These are phyloP conservation scores for Camponotus fellah DNA, from an alignment of 2,888 invertebrate genomes.

Conservation along the genomic window DNA sequence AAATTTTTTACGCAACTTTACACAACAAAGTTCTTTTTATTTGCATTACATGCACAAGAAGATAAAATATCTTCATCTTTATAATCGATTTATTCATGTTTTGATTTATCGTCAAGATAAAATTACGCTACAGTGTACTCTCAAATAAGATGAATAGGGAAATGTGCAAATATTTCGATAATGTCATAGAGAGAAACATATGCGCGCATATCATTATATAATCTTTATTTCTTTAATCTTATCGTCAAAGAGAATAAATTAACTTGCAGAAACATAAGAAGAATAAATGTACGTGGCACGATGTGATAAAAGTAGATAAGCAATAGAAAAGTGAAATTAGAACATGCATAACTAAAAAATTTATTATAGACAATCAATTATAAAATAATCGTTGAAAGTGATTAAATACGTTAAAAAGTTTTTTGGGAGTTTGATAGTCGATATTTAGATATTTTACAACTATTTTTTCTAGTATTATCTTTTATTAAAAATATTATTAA, in stretches of 20 bases:
- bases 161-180: not conserved
- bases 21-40: not conserved
- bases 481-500: too few relatives aligned
- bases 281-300: not conserved
- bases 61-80: not conserved
- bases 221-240: not conserved
- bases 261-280: not conserved
- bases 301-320: not conserved
- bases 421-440: too few relatives aligned
- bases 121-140: not conserved
- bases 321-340: not conserved
- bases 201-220: not conserved
- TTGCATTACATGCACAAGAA: not conserved
- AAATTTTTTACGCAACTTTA: not conserved
- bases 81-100: not conserved
- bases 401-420: too few relatives aligned
- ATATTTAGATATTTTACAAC: too few relatives aligned
- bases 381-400: too few relatives aligned
- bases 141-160: not conserved
- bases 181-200: not conserved
- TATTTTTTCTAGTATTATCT: too few relatives aligned
- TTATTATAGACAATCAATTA: not conserved
- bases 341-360: not conserved
- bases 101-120: not conserved
- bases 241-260: not conserved